Evolutionary conservation across 2,888 invertebrate genomes (phyloP).

Genomic region (Meta bourneti): DNA sequence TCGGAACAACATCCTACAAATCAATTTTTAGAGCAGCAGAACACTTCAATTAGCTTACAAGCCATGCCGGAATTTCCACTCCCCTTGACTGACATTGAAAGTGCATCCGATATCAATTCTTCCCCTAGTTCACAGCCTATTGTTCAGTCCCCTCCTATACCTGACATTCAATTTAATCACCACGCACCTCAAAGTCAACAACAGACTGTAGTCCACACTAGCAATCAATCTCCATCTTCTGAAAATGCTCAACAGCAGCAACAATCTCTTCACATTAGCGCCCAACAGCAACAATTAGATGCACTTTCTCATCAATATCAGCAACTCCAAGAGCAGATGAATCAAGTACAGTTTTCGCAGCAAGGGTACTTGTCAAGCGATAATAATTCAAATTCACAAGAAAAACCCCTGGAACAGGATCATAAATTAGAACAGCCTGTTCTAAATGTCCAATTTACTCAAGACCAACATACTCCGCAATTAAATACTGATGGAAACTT

Average conservation of each 20-base stretch:
- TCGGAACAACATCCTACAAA: background rate
- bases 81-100: background rate
- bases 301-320: slow-evolving; percentile 20
- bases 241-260: slow-evolving; percentile 7
- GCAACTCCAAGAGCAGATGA: slow-evolving; percentile 14
- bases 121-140: background rate
- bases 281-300: slow-evolving; percentile 23
- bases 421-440: background rate
- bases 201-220: background rate
- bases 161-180: slow-evolving; percentile 58
- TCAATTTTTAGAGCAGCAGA: background rate
- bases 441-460: background rate
- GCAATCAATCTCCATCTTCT: background rate
- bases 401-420: background rate
- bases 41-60: background rate
- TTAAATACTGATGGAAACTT: background rate
- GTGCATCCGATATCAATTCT: background rate
- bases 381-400: background rate
- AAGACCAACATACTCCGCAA: slow-evolving; percentile 3
- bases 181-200: slow-evolving; percentile 49
- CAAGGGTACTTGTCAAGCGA: slow-evolving; percentile 11
- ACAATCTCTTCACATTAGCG: background rate
- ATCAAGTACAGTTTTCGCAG: slow-evolving; percentile 27
- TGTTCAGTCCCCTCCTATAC: background rate
- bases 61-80: slow-evolving; percentile 57